These are phyloP conservation scores for Mylabris phalerata DNA, from an alignment of 1,140 invertebrate genomes.

Conservation along the genomic window DNA sequence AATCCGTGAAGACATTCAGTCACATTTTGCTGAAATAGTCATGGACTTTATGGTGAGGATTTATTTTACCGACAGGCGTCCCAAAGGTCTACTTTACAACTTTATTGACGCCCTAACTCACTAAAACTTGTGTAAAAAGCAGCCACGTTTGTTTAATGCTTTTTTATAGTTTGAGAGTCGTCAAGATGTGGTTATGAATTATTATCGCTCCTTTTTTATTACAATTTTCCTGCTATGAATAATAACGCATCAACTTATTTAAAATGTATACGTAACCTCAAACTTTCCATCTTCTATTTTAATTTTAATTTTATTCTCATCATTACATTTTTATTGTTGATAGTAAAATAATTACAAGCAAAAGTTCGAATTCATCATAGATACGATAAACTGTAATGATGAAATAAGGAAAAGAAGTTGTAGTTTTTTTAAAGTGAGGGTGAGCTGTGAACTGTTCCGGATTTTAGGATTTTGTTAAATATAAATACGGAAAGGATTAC, in stretches of 20 bases:
- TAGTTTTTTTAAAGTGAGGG: too few species aligned
- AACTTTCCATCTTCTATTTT: too few species aligned
- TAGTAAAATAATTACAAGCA: background rate
- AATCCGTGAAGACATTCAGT: conserved; percentile 10
- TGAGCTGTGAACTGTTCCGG: too few species aligned
- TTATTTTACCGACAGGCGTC: conserved; percentile 34
- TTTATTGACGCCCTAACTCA: conserved; percentile 37
- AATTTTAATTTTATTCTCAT: too few species aligned
- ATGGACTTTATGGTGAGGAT: conserved; percentile 33
- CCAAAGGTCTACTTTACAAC: conserved; percentile 37
- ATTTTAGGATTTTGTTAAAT: too few species aligned
- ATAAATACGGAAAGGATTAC: conserved; percentile 17
- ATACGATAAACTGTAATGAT: too few species aligned
- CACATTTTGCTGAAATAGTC: conserved; percentile 25
- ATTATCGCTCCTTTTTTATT: conserved; percentile 11
- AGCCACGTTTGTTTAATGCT: conserved; percentile 33
- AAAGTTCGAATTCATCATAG: too few species aligned
- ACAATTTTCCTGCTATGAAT: conserved; percentile 6
- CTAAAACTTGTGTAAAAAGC: conserved; percentile 34
- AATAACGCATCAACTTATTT: background rate
- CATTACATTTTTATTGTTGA: background rate
- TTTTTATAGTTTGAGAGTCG: conserved; percentile 31
- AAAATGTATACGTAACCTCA: background rate
- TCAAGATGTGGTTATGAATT: conserved; percentile 19
- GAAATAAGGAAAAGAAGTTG: too few species aligned